These are phyloP conservation scores for Seriola dumerili DNA, from an alignment of 2,113 vertebrate genomes.

Conservation along the genomic window DNA sequence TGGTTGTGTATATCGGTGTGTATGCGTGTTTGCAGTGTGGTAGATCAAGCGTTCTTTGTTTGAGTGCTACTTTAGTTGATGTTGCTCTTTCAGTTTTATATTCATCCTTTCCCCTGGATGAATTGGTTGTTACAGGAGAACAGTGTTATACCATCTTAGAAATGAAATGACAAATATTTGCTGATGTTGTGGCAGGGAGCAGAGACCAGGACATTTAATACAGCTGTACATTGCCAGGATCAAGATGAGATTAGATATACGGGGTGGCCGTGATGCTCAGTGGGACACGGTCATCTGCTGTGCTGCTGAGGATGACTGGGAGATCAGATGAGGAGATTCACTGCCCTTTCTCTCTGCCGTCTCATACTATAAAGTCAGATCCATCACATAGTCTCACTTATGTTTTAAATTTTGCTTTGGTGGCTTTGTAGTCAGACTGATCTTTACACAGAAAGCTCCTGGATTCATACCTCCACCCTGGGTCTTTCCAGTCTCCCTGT, in stretches of 20 bases:
- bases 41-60: constrained; percentile 2
- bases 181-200: constrained; percentile 23
- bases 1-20: neutral
- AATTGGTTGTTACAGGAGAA: constrained; percentile 17
- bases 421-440: neutral
- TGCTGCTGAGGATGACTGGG: constrained; percentile 12
- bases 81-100: neutral
- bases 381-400: no score
- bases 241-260: constrained; percentile 48
- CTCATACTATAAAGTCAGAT: neutral
- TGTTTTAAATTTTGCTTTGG: neutral
- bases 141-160: constrained; percentile 5
- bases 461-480: neutral
- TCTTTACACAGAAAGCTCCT: neutral
- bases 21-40: neutral
- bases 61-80: neutral
- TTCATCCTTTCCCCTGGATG: neutral
- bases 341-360: neutral
- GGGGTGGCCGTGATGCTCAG: constrained; percentile 19
- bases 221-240: constrained; percentile 23
- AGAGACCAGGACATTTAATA: constrained; percentile 22
- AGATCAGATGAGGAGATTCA: constrained; percentile 30
- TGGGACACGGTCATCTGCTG: constrained; percentile 15
- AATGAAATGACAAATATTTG: constrained; percentile 33
- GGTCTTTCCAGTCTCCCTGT: neutral